Base-by-base conservation (phyloP, 2,797 vertebrate genomes). In the Hyperoplus immaculatus region DNA sequence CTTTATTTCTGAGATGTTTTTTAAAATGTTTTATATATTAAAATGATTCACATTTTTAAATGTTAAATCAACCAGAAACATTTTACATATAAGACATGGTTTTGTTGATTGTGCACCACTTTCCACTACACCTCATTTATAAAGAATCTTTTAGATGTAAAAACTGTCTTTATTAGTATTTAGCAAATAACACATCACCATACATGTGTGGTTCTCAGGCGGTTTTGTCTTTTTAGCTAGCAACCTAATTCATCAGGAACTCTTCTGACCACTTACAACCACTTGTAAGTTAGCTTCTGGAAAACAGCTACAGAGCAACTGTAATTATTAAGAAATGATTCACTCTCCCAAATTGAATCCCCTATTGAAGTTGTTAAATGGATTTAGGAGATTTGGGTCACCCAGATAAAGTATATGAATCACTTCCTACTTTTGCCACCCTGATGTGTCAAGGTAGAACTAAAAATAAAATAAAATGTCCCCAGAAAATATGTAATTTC, bases 361-460 rank as follows among this genome's bases (percentile, higher is more conserved):
- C 7, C 49, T 8, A 8, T n/a, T 50, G 49, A 50, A 50, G 49
- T 12, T 49, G 2, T 38, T 18, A 11, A 41, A 41, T 51, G 2
- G 13, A 51, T 51, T 69, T 38, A 4, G 16, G 13, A 6, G 36
- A n/a, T 54, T 42, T 53, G 39, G 8, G 39, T 53, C n/a, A 11
- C 45, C 8, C 14, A 39, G 47, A 18, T 54, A 49, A 10, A 50
- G 11, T 21, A 18, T 15, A 18, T 59, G 5, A 42, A 51, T 61
- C 45, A 75, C 12, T 75, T 75, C 51, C 38, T 11, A 46, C 8
- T 69, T 69, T 63, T 12, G 29, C 18, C 21, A n/a, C 3, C 5
- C 36, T 12, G 9, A 42, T 72, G 11, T 62, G 53, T 21, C 39
- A 78, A 56, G 14, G 13, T 50, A 5, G 9, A 2, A 29, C 29